Evolutionary conservation across 2,113 vertebrate species (phyloP).

Genomic region (Struthio camelus): DNA sequence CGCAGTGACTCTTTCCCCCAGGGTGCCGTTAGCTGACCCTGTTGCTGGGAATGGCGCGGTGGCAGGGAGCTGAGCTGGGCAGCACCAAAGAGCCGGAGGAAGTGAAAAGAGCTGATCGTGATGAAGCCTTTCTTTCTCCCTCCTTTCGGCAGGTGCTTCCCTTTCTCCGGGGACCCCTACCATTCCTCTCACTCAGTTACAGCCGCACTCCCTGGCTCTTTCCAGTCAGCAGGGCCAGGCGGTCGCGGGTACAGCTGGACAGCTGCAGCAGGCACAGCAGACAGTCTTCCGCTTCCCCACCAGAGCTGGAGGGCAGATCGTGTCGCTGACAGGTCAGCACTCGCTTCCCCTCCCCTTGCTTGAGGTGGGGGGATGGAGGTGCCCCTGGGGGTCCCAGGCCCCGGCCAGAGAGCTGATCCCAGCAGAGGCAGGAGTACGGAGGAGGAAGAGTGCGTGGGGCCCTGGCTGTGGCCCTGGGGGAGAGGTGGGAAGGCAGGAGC

Average conservation of each 20-base stretch:
- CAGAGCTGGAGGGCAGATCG: slow-evolving; percentile 63
- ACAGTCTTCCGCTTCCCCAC: slow-evolving; percentile 82
- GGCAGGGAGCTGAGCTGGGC: slow-evolving; percentile 30
- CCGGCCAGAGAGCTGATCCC: not conserved
- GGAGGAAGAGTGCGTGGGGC: not conserved
- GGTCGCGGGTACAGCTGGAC: slow-evolving; percentile 30
- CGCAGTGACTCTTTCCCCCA: not conserved
- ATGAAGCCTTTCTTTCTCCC: slow-evolving; percentile 55
- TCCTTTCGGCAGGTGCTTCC: slow-evolving; percentile 75
- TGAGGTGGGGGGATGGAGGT: not conserved
- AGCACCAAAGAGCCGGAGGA: slow-evolving; percentile 29
- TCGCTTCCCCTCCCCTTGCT: slow-evolving; percentile 27
- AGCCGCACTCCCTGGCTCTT: slow-evolving; percentile 79
- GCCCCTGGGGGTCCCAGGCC: not conserved
- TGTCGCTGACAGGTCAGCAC: slow-evolving; percentile 82
- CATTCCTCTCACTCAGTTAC: slow-evolving; percentile 83
- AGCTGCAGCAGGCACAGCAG: slow-evolving; percentile 79
- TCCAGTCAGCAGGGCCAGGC: slow-evolving; percentile 71
- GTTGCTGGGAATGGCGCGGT: slow-evolving; percentile 22
- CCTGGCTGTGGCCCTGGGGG: not conserved
- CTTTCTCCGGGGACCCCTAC: slow-evolving; percentile 80
- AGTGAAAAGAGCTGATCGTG: slow-evolving; percentile 37
- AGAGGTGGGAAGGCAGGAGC: not conserved
- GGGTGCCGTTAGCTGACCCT: slow-evolving; percentile 5
- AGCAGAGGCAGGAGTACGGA: not conserved